Base-by-base conservation (phyloP, 2,113 vertebrate genomes). In the Muscicapa adusta region DNA sequence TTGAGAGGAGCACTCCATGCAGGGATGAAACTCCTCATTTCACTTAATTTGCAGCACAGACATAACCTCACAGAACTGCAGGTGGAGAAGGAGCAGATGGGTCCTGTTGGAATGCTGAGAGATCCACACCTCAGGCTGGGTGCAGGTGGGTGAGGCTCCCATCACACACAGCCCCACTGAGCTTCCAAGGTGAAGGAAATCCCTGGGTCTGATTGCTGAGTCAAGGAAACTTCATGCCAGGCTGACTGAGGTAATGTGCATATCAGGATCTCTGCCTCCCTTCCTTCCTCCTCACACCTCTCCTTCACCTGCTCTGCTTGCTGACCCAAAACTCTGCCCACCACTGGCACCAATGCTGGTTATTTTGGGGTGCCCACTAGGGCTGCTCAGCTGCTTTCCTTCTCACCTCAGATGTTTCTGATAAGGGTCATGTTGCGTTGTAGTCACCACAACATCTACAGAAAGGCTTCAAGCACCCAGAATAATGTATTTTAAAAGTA, bases 271-370 rank as follows among this genome's bases (percentile, higher is more conserved):
- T 51, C 36, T 84, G 51, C 38, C 18, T 77, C 31, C 9, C 20
- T 78, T 53, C 34, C 36, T 72, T 24, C 5, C 36, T 82, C 43
- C 51, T 42, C 75, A 42, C 22, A 20, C 6, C 58, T 47, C 72
- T 72, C 42, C 11, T 56, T 78, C 50, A 14, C 45, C 70, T 34
- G 14, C 33, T 74, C 43, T 81, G 14, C 6, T 56, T 77, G 34
- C 70, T 60, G 57, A 15, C 77, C 61, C 15, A 54, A 23, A 81
- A 42, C n/a, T 13, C 29, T 75, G 43, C 17, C 65, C 38, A 60
- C 0, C 0, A 67, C 47, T 48, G 34, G 20, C 48, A 57, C 31
- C 0, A 0, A 18, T 3, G 0, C 34, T 20, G 26, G 40, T 71
- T 77, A 50, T 38, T 87, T 63, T 36, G 15, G 18, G 3, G 15